These are phyloP conservation scores for Catostylus mosaicus DNA, from an alignment of 30 jellyfish, hydroid and myxozoan species.

Conservation along the genomic window DNA sequence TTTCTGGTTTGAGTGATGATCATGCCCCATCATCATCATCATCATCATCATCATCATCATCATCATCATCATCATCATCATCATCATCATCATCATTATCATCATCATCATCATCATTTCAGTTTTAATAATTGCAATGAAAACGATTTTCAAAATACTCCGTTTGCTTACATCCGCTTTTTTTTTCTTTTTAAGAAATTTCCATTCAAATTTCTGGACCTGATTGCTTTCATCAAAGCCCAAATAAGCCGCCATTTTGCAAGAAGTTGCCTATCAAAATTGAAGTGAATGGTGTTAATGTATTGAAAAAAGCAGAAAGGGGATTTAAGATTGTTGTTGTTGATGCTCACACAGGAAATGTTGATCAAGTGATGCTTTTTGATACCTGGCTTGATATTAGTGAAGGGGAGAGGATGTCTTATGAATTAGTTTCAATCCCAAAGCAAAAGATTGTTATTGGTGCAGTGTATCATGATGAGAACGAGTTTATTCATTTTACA, in stretches of 20 bases:
- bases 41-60: conserved; percentile 22
- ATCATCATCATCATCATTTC: conserved; percentile 30
- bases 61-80: conserved; percentile 25
- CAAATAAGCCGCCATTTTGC: conserved; percentile 11
- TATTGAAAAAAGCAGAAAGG: conserved; percentile 5
- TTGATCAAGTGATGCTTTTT: conserved; percentile 2
- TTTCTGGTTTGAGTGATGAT: not conserved
- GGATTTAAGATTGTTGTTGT: conserved; percentile 36
- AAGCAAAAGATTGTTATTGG: conserved; percentile 42
- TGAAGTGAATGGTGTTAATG: conserved; percentile 10
- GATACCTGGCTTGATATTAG: conserved; percentile 13
- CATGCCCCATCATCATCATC: not conserved
- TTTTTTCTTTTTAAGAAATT: conserved; percentile 36
- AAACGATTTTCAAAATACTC: conserved; percentile 5
- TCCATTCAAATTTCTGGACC: conserved; percentile 8
- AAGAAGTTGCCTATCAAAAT: conserved; percentile 23
- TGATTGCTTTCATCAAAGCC: conserved; percentile 9
- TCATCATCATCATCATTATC: conserved; percentile 32
- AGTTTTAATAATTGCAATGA: not conserved
- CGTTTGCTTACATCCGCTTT: too few relatives aligned
- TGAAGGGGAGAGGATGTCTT: conserved; percentile 8
- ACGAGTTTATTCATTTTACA: not conserved
- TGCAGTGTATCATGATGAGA: conserved; percentile 13
- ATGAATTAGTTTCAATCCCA: not conserved
- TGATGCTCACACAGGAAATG: conserved; percentile 30